Evolutionary conservation across 2,888 invertebrate genomes (phyloP), one percentile per base, ranked within the genome.

Genomic region (Amphimallon solstitiale): DNA sequence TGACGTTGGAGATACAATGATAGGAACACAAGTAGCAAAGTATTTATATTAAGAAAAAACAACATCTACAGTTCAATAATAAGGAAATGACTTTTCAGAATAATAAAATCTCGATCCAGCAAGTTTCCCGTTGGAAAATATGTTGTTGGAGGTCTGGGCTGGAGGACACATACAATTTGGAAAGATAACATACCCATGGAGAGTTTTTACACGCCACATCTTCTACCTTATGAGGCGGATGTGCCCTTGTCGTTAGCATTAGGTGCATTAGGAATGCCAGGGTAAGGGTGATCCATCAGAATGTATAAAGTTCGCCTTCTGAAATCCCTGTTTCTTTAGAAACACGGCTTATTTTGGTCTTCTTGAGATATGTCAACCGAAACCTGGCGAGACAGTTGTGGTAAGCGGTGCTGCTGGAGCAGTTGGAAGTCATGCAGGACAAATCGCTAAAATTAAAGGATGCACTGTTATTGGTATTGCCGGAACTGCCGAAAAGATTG

Each of bases 341-440:
- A 88, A 87, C 72, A 90, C 92, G 1, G 91, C 92, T 0, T 90
- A 90, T 75, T 92, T 92, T 81, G 93, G 92, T 0, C 81, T 92
- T 7, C 79, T 88, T 68, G 90, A 92, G 71, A 82, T 92, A 65
- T 92, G 91, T 69, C 78, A 87, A 67, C 91, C 92, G 1, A 89
- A 91, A 81, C 72, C 85, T 1, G 92, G 90, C 5, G 92, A 93
- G 80, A 89, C 89, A 0, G 85, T 93, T 9, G 88, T 90, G 0
- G 87, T 93, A 0, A 89, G 88, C 19, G 89, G 89, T 2, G 93
- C 92, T n/a, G 92, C 90, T 19, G 93, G 93, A 15, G 92, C 92
- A 35, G 92, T 93, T 6, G 93, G 93, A 2, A 89, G 87, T 65
- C 85, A 89, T 54, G 92, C 92, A 21, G 92, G 92, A 1, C 93